Base-by-base conservation (phyloP, 2,797 vertebrate genomes). In the Mus minutoides region DNA sequence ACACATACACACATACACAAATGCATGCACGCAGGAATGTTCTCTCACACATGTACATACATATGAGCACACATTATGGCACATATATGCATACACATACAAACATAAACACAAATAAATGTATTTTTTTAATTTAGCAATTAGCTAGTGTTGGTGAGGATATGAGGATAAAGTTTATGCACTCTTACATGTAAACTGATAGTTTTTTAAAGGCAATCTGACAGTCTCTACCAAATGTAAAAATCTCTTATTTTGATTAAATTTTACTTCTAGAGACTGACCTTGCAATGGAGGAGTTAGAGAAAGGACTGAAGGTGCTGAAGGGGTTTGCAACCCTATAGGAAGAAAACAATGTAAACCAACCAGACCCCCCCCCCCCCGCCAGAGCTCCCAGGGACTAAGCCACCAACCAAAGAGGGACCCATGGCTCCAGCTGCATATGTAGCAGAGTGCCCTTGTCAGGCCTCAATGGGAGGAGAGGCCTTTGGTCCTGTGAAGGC, bases 261-360 rank as follows among this genome's bases (percentile, higher is more conserved):
- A 69, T 83, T 94, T 94, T 87, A 93, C 40, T 88, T 90, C 67
- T 94, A 87, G 60, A 94, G 93, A 62, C 78, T 60, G 84, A 79
- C 9, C 14, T n/a, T 87, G 31, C n/a, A 91, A 60, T 24, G 58
- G 22, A 26, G 58, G 58, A 60, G 22, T 60, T 60, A 60, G 58
- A 60, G 58, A 60, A 60, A 60, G 22, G 22, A 60, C 58, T 24
- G 58, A 60, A 24, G 58, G 58, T 7, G 22, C 21, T 22, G 21
- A 60, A 60, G 58, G 58, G 22, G 22, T 60, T 60, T 60, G 21
- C 58, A 60, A 60, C 22, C 22, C 58, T 22, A 60, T 24, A 60
- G 58, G 58, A 60, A 24, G 8, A 60, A 60, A 60, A 60, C 58
- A 60, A 24, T 60, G 26, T 60, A 22, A 60, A 60, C 22, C 58